Base-by-base conservation (phyloP, 2,797 vertebrate genomes). In the Sebastes cheni region DNA sequence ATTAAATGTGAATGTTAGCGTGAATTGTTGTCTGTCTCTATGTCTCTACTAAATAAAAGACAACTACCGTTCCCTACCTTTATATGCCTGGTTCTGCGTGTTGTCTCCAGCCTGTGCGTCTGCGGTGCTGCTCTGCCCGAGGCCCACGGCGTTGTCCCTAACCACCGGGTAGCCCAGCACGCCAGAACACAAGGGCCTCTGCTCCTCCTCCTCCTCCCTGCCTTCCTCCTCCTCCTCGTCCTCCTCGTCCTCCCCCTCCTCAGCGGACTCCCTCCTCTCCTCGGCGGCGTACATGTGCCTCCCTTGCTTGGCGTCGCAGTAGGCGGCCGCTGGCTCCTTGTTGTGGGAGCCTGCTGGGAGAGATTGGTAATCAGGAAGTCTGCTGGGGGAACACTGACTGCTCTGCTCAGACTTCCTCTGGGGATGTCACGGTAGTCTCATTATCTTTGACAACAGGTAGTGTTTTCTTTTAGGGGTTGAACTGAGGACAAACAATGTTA, bases 181-280 rank as follows among this genome's bases (percentile, higher is more conserved):
- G 36, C 96, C 95, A 16, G 97, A 95, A 79, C 97, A 97, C 81
- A 98, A 84, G 1, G 97, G 97, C 85, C 97, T 97, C 86, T 97
- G 95, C 83, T 98, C 97, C 86, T 97, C 97, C 74, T 97, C 97
- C 73, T 93, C 96, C 60, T 96, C 97, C 65, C 95, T 81, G 30
- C 85, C 92, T 29, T 92, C 91, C 27, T 93, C 89, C 62, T 92
- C 88, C 2, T 88, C 87, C 11, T 89, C 91, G 0, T 88, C 84
- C 7, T 80, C 89, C 20, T 89, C 86, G 6, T 82, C 86, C 18
- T 87, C 90, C 2, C 64, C 86, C 64, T 91, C 88, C 80, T 89
- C 88, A 0, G 83, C 79, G 5, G 89, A 88, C 71, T 82, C 96
- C 78, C 94, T 95, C 89, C 91, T 96, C 69, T 96, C 95, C 81